phyloP scores from a whole-genome alignment of 2,888 invertebrate genomes.

The Diarsia dahlii region DNA sequence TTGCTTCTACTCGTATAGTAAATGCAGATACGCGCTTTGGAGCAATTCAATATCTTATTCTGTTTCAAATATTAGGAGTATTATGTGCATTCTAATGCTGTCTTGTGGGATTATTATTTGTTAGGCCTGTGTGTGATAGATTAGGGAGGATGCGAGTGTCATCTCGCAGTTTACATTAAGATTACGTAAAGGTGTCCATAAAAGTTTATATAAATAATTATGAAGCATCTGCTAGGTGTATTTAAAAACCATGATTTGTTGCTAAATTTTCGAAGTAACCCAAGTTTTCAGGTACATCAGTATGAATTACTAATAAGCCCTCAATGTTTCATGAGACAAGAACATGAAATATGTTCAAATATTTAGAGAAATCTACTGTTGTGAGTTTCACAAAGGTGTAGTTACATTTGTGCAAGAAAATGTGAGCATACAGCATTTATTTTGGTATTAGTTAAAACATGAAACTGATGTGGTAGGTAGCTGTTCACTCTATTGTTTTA shows the following conservation, averaged over 20 bases:
- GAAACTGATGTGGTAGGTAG: background rate
- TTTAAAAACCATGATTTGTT: background rate
- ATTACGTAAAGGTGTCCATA: background rate
- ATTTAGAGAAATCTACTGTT: slow-evolving; percentile 27
- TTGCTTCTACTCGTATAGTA: slow-evolving; percentile 52
- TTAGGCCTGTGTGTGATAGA: background rate
- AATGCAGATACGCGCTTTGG: slow-evolving; percentile 71
- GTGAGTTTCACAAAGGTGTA: background rate
- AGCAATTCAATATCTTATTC: slow-evolving; percentile 71
- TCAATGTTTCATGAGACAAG: slow-evolving; percentile 1
- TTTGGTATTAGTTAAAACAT: background rate
- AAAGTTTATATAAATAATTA: background rate
- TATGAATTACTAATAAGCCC: background rate
- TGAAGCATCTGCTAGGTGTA: no score
- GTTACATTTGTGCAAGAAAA: background rate
- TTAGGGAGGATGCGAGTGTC: background rate
- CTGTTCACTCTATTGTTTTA: background rate
- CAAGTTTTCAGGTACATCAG: background rate
- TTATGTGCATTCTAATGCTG: slow-evolving; percentile 38
- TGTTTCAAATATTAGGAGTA: slow-evolving; percentile 63
- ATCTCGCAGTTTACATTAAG: background rate
- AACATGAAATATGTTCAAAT: slow-evolving; percentile 5
- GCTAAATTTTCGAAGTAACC: background rate
- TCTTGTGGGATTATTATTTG: background rate
- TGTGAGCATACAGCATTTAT: background rate